phyloP scores from a whole-genome alignment of 2,113 vertebrate species.

The Pandion haliaetus region DNA sequence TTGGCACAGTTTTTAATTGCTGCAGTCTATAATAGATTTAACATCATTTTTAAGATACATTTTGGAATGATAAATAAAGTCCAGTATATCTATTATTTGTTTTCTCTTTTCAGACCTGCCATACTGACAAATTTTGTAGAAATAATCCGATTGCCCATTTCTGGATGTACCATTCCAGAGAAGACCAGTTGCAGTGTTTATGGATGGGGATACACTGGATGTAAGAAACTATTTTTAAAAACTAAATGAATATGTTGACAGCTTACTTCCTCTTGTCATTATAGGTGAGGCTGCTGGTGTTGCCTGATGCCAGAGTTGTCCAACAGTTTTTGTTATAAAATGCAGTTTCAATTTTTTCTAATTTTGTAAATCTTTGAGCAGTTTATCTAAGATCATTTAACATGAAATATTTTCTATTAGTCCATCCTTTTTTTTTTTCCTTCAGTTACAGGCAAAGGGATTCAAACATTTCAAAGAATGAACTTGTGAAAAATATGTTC shows the following conservation, averaged over 20 bases:
- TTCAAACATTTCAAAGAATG: background rate
- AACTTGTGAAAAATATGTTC: background rate
- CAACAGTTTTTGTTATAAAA: background rate
- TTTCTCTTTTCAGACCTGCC: slow-evolving; percentile 78
- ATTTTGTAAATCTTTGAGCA: background rate
- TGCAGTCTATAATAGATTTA: background rate
- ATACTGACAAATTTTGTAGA: slow-evolving; percentile 84
- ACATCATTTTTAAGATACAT: background rate
- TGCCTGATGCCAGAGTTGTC: background rate
- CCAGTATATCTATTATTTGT: background rate
- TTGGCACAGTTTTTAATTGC: background rate
- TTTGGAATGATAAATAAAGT: background rate
- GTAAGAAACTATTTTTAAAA: slow-evolving; percentile 77
- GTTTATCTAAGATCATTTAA: background rate
- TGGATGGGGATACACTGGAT: slow-evolving; percentile 97
- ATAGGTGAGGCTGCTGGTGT: slow-evolving; percentile 37
- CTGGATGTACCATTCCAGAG: slow-evolving; percentile 90
- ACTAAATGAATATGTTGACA: slow-evolving; percentile 27
- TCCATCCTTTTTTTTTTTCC: background rate
- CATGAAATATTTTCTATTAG: background rate
- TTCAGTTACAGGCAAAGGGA: background rate
- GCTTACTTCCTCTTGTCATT: slow-evolving; percentile 30
- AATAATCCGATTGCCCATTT: slow-evolving; percentile 88
- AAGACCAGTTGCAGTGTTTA: slow-evolving; percentile 90
- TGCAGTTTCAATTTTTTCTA: background rate